Evolutionary conservation across 2,888 invertebrate genomes (phyloP).

Genomic region (Dicyrtomina minuta): DNA sequence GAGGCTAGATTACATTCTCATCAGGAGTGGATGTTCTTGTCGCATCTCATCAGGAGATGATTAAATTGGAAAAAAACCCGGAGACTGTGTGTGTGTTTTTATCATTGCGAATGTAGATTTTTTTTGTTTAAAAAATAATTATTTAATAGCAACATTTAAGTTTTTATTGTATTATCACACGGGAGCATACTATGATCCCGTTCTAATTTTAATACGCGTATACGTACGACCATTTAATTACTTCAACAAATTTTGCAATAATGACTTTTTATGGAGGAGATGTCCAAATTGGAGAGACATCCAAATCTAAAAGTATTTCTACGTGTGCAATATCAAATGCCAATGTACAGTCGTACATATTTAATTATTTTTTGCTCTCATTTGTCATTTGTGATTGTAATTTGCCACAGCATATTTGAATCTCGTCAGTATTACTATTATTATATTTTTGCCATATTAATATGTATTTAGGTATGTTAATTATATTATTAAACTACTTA

Average conservation of each 20-base stretch:
- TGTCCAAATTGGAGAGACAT: not conserved
- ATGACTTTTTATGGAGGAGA: not conserved
- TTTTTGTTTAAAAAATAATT: too few relatives aligned
- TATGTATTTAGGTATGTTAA: too few relatives aligned
- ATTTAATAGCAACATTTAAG: too few relatives aligned
- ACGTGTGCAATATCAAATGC: not conserved
- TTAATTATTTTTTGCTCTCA: not conserved
- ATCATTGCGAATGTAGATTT: not conserved
- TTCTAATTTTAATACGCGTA: too few relatives aligned
- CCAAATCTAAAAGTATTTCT: not conserved
- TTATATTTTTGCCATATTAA: too few relatives aligned
- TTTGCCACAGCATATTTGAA: not conserved
- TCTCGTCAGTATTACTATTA: too few relatives aligned
- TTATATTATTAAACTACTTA: too few relatives aligned
- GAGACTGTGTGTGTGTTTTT: not conserved
- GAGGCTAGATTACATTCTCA: conserved; percentile 78
- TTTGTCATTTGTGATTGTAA: not conserved
- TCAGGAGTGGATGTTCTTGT: conserved; percentile 82
- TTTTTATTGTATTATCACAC: not conserved
- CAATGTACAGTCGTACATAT: not conserved
- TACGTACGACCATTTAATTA: too few relatives aligned
- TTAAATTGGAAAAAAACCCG: conserved; percentile 4
- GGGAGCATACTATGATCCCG: not conserved
- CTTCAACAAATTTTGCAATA: conserved; percentile 9
- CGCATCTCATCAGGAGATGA: conserved; percentile 60